These are phyloP conservation scores for Dipodomys ordii DNA, from an alignment of 2,113 vertebrate genomes.

Conservation along the genomic window DNA sequence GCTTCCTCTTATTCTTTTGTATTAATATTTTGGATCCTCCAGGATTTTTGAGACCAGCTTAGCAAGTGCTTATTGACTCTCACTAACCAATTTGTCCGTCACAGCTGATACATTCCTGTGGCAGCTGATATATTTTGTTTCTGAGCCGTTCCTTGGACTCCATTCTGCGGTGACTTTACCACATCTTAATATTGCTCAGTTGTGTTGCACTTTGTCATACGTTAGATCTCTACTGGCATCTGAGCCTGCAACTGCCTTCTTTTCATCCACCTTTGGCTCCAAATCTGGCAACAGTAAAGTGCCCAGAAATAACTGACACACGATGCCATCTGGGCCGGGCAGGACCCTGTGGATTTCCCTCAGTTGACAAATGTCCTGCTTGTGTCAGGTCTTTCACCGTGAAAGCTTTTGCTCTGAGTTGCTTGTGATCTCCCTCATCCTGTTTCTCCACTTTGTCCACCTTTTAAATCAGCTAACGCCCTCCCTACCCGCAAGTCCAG, in stretches of 20 bases:
- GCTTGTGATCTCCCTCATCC: background rate
- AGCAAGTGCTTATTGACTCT: background rate
- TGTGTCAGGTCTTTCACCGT: background rate
- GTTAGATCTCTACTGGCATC: background rate
- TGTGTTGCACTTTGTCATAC: background rate
- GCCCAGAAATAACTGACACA: background rate
- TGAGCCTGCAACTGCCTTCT: background rate
- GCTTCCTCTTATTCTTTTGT: background rate
- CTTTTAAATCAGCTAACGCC: background rate
- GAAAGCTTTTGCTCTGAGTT: background rate
- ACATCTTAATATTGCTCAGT: background rate
- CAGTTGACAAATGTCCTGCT: too few species aligned
- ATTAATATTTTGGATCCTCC: background rate
- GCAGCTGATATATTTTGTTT: background rate
- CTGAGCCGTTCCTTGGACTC: background rate
- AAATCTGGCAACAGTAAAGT: slow-evolving; percentile 1
- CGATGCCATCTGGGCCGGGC: background rate
- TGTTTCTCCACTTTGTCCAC: too few species aligned
- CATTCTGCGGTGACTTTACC: background rate
- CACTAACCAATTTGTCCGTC: background rate
- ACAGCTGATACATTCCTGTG: too few species aligned
- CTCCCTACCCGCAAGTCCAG: background rate
- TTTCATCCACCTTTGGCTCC: background rate
- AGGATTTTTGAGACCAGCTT: background rate
- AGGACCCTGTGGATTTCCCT: background rate